Evolutionary conservation across 1,140 invertebrate species (phyloP).

Genomic region (Lordiphosa collinella): DNA sequence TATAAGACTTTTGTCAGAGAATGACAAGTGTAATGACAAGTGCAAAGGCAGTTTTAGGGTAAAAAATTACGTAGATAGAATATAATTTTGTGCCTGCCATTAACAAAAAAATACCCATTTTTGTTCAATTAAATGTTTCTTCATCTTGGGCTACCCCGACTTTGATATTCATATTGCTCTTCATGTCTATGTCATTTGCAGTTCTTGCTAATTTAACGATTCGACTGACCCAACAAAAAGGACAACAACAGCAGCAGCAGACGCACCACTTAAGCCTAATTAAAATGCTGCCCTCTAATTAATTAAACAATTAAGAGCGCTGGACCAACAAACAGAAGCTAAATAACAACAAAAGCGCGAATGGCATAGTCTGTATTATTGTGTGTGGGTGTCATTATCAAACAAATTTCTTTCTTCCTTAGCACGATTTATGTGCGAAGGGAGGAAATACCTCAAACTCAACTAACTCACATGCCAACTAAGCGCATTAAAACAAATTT

Average conservation of each 20-base stretch:
- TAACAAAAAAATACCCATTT: no score
- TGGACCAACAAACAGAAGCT: conserved; percentile 17
- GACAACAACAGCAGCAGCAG: background rate
- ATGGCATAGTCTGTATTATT: conserved; percentile 18
- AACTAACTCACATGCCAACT: conserved; percentile 34
- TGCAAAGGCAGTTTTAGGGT: no score
- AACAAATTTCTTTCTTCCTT: conserved; percentile 29
- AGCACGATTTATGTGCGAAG: conserved; percentile 35
- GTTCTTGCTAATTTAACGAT: conserved; percentile 59
- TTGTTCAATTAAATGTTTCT: no score
- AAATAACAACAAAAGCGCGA: conserved; percentile 9
- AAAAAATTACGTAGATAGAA: no score
- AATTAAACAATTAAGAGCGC: conserved; percentile 61
- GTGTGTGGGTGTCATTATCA: conserved; percentile 52
- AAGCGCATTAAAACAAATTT: conserved; percentile 71
- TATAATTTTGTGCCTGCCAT: no score
- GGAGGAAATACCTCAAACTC: background rate
- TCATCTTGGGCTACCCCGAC: no score
- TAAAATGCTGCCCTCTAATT: conserved; percentile 69
- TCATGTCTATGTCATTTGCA: conserved; percentile 44
- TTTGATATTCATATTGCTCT: conserved; percentile 27
- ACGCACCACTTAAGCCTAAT: conserved; percentile 64
- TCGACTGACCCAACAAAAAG: conserved; percentile 33
- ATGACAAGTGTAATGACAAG: no score
- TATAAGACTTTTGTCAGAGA: no score